These are phyloP conservation scores for Hermaeophaga mercurialis DNA, from an alignment of 2,888 invertebrate species.

Conservation along the genomic window DNA sequence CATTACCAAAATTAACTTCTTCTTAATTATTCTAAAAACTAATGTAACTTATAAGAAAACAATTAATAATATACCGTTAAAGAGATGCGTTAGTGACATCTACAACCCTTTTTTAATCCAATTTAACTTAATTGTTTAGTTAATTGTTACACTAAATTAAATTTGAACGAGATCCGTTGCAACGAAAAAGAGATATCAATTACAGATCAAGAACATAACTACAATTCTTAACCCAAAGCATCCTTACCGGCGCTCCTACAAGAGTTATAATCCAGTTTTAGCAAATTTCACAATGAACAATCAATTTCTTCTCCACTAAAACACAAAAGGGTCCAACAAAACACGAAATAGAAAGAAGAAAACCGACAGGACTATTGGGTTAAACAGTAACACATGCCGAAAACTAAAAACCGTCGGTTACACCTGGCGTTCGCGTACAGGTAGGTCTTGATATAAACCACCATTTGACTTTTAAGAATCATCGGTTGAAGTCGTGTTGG, in stretches of 20 bases:
- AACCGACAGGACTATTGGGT: conserved; percentile 20
- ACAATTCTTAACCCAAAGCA: neutral
- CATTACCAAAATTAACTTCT: no score
- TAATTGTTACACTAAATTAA: no score
- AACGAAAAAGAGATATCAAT: neutral
- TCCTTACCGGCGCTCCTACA: conserved; percentile 35
- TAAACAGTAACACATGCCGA: conserved; percentile 28
- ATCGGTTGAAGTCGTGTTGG: conserved; percentile 36
- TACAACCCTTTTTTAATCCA: no score
- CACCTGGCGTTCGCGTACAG: conserved; percentile 45
- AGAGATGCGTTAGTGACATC: no score
- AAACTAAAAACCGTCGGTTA: conserved; percentile 19
- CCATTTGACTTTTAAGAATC: conserved; percentile 33
- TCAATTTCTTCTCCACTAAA: conserved; percentile 15
- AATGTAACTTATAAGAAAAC: no score
- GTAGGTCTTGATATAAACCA: conserved; percentile 36
- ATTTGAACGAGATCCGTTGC: no score
- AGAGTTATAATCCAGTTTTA: conserved; percentile 39
- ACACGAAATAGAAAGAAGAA: neutral
- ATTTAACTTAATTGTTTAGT: no score
- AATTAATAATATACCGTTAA: no score
- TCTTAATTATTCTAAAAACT: no score
- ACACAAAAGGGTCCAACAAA: conserved; percentile 25
- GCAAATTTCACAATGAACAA: conserved; percentile 18
- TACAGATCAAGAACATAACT: neutral